Evolutionary conservation across 2,797 vertebrate genomes (phyloP), one percentile per base, ranked within the genome.

Genomic region (Kryptolebias ocellatus): DNA sequence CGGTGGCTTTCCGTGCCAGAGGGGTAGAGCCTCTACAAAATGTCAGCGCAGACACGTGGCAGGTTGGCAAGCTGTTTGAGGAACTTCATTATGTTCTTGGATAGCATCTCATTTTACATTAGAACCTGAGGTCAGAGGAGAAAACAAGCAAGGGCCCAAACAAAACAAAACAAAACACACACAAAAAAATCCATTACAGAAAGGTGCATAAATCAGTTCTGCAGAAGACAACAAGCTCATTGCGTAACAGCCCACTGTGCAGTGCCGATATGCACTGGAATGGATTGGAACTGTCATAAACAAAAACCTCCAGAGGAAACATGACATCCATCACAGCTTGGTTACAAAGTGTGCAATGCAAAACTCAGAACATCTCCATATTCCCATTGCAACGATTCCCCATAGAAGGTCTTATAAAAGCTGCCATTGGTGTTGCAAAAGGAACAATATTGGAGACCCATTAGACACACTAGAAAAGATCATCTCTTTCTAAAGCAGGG

Each of bases 211-310:
- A 86, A 87, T 89, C 87, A 88, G 71, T 81, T 85, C 72, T 37
- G 78, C 70, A 8, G 78, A 69, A 81, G 80, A 81, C 76, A 87
- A 84, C 75, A 86, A 70, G 47, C 64, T 64, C 69, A 64, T 88
- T 85, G 83, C 62, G 20, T 86, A 85, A 86, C 71, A 3, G 71
- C 70, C 42, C 50, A 37, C 83, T 86, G 86, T 72, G 79, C 74
- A 62, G 68, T 17, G 55, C 46, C 2, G 84, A 89, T 88, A 89
- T 53, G 80, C 61, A 2, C 60, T 20, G 65, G 54, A 85, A 89
- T 74, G 78, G 84, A 90, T 88, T 67, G 79, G 59, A 72, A 85
- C 73, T 90, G 83, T 81, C 87, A 87, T 78, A 80, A 90, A 80
- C 79, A 74, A 74, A 58, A 87, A 28, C 72, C 83, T 85, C 83